Conservation (phyloP, 1,140 invertebrate genomes). For the Hormaphis cornu region DNA sequence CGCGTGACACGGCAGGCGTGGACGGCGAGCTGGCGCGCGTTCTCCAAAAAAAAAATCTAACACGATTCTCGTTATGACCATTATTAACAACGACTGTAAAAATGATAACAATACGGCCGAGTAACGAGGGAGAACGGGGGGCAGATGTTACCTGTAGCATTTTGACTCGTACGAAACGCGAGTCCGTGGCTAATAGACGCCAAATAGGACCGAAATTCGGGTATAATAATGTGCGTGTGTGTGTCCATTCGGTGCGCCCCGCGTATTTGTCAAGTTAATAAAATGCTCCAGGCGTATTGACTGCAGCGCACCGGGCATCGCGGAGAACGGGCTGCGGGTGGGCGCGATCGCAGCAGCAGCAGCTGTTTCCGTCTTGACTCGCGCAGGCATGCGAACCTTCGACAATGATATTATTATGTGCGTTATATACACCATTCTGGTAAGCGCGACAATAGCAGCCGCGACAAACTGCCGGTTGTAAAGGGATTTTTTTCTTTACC, state of each 20-base stretch:
- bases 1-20: no score
- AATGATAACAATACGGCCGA: neutral
- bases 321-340: slow-evolving; percentile 12
- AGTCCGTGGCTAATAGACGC: slow-evolving; percentile 29
- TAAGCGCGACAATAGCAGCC: neutral
- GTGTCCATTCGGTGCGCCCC: slow-evolving; percentile 14
- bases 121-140: slow-evolving; percentile 3
- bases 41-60: slow-evolving; percentile 9
- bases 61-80: slow-evolving; percentile 26
- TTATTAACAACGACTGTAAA: no score
- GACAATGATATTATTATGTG: no score
- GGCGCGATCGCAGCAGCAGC: slow-evolving; percentile 21
- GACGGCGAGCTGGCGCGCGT: no score
- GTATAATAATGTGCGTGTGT: no score
- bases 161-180: slow-evolving; percentile 21
- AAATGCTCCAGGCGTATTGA: slow-evolving; percentile 24
- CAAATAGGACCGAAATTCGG: slow-evolving; percentile 16
- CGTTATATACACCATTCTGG: no score
- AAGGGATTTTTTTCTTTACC: neutral
- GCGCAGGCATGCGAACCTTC: neutral
- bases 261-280: slow-evolving; percentile 32
- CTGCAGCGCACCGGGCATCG: no score
- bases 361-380: slow-evolving; percentile 4
- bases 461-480: neutral
- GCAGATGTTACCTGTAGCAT: slow-evolving; percentile 25